Conservation (phyloP, 2,113 vertebrate species). For the Coptodon rendalli region DNA sequence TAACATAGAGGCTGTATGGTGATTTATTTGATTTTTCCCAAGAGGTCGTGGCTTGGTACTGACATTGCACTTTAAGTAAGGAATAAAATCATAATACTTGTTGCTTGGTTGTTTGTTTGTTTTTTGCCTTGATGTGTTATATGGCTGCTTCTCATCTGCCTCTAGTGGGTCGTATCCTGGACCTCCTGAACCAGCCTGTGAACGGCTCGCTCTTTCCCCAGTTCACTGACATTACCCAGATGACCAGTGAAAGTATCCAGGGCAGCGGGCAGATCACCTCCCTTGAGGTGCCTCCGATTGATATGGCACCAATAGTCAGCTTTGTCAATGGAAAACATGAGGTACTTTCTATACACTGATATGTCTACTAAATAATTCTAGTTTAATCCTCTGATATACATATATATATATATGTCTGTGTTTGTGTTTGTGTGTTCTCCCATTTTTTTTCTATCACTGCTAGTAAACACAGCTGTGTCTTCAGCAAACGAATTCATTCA, state of each 20-base stretch:
- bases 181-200: conserved; percentile 63
- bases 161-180: conserved; percentile 74
- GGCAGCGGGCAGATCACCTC: conserved; percentile 12
- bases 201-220: conserved; percentile 26
- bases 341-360: conserved; percentile 6
- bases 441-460: not conserved
- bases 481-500: not conserved
- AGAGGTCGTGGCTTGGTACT: not conserved
- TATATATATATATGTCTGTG: not conserved
- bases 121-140: not conserved
- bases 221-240: conserved; percentile 12
- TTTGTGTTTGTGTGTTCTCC: not conserved
- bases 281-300: not conserved
- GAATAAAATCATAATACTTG: not conserved
- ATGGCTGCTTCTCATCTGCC: conserved; percentile 17
- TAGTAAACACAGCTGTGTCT: not conserved
- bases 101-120: not conserved
- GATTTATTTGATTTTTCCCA: not conserved
- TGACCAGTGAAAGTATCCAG: conserved; percentile 46
- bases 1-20: not conserved
- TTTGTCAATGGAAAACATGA: conserved; percentile 88
- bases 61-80: not conserved
- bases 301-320: conserved; percentile 67
- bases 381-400: not conserved
- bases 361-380: not conserved